Percentiles rank a stretch among this genome's conserved stretches.
These are phyloP conservation scores for Pterois miles DNA, from an alignment of 2,797 vertebrate species.

Conservation along the genomic window DNA sequence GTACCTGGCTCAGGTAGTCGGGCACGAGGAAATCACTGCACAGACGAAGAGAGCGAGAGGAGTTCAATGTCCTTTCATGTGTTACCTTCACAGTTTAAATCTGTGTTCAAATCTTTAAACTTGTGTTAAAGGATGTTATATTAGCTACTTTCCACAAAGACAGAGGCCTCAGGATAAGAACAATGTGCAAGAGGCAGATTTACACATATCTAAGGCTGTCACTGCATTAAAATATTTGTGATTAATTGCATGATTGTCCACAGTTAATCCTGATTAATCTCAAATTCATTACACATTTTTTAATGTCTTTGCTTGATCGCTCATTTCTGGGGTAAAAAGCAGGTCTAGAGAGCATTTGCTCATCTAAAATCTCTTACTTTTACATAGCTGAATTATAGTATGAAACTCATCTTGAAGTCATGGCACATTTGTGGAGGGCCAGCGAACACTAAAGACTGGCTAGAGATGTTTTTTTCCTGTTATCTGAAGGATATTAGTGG, in stretches of 20 bases:
- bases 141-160: not conserved
- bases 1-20: constrained; percentile 98
- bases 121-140: not conserved
- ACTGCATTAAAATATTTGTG: too few relatives aligned
- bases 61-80: not conserved
- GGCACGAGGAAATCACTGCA: constrained; percentile 97
- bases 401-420: not conserved
- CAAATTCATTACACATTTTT: too few relatives aligned
- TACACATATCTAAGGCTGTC: not conserved
- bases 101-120: too few relatives aligned
- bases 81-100: too few relatives aligned
- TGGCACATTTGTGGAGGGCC: not conserved
- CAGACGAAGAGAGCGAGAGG: constrained; percentile 31
- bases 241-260: too few relatives aligned
- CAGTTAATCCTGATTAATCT: too few relatives aligned
- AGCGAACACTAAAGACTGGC: not conserved
- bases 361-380: too few relatives aligned
- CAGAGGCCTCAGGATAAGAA: not conserved
- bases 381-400: not conserved
- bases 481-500: not conserved
- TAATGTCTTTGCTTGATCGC: not conserved
- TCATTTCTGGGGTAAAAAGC: not conserved
- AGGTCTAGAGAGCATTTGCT: too few relatives aligned
- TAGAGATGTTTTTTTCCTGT: not conserved
- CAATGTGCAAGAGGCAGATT: not conserved